Percentiles rank a stretch among this genome's conserved stretches.
These are phyloP conservation scores for Drosophila ercepeae DNA, from an alignment of 1,140 invertebrate species.

Conservation along the genomic window DNA sequence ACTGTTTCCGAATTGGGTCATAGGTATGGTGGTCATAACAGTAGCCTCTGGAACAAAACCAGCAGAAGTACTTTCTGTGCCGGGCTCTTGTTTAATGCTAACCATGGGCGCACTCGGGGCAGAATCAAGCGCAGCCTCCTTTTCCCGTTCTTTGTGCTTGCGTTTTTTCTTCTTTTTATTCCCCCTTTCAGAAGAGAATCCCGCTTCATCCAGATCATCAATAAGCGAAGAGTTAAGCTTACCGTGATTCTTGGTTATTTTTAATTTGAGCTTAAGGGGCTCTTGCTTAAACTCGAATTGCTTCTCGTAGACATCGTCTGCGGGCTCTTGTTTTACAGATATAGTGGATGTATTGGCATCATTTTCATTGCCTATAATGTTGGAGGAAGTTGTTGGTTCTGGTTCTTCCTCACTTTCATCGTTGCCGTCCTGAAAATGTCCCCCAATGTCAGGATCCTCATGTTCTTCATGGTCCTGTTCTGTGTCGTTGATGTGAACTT, in stretches of 20 bases:
- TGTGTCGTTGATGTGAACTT: conserved; percentile 66
- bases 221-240: conserved; percentile 77
- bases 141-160: conserved; percentile 62
- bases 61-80: conserved; percentile 10
- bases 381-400: background rate
- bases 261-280: conserved; percentile 69
- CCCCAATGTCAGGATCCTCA: conserved; percentile 5
- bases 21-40: conserved; percentile 77
- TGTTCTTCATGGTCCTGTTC: conserved; percentile 34
- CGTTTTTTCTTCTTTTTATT: conserved; percentile 78
- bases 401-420: conserved; percentile 59
- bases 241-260: conserved; percentile 79
- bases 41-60: conserved; percentile 41
- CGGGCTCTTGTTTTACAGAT: conserved; percentile 45
- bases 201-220: conserved; percentile 56
- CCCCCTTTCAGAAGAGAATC: conserved; percentile 29
- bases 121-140: conserved; percentile 16
- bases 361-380: background rate
- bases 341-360: conserved; percentile 10
- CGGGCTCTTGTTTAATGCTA: conserved; percentile 68
- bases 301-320: conserved; percentile 38
- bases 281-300: conserved; percentile 53
- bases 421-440: conserved; percentile 50
- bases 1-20: conserved; percentile 58
- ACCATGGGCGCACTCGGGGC: background rate